Base-by-base conservation (phyloP, 1,140 invertebrate genomes). In the Holcopasites calliopsidis region DNA sequence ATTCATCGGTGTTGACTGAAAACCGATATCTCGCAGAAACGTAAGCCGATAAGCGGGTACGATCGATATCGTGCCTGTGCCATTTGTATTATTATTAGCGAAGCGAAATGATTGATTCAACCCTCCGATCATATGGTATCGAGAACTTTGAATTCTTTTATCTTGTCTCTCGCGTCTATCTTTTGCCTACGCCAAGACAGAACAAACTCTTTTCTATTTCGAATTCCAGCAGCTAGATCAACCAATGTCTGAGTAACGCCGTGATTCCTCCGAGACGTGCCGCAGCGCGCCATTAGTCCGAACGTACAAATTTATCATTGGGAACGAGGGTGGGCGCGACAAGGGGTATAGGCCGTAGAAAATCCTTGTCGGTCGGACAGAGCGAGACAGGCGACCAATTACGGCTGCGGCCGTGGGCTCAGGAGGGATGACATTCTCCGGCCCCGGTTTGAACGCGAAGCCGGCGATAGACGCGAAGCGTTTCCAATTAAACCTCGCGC, bases 401-500 rank as follows among this genome's bases (percentile, higher is more conserved):
- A 76, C 66, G 47, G 60, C 23, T 18, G 31, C 76, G 38, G 60
- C 44, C 68, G 62, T 72, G 58, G 75, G 75, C 75, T 42, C 75
- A 3, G 68, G n/a, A n/a, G 42, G 75, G 66, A 79, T 81, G 78
- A 80, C 81, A 74, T 83, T 78, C 69, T 74, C 52, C 31, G 47
- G 26, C n/a, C 23, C 65, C 33, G 69, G 74, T 80, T 77, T 75
- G 74, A 83, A 68, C 70, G 60, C 57, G 60, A 72, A 18, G 61
- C 54, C 66, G 42, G 61, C 68, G 80, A 84, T 84, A 81, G 80
- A 84, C 77, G 79, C 76, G 66, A 86, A 86, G 88, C 88, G 90
- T 86, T 90, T 88, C 87, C 90, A 91, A 91, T 91, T 91, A 91
- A 87, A 86, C 80, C 69, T 72, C 77, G 81, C 73, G 64, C 31